These are phyloP conservation scores for Theocolax elegans DNA, from an alignment of 1,140 invertebrate genomes.

Conservation along the genomic window DNA sequence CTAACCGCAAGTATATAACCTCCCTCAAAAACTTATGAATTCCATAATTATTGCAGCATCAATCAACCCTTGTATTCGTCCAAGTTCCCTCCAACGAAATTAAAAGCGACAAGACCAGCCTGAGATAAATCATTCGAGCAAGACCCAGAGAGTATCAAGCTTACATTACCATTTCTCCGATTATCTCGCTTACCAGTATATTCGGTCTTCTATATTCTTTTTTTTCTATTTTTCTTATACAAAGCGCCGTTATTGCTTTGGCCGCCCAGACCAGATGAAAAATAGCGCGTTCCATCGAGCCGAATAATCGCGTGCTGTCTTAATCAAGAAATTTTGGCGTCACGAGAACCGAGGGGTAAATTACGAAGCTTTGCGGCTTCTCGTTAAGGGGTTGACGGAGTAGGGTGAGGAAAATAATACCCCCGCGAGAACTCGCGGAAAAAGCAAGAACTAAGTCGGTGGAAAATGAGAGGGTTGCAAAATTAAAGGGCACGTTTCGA, in stretches of 20 bases:
- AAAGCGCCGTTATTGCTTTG: conserved; percentile 19
- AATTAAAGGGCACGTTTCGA: too few species aligned
- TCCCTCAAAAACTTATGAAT: neutral
- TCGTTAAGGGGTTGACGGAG: conserved; percentile 55
- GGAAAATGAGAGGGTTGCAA: too few species aligned
- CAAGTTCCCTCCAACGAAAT: neutral
- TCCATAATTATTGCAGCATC: conserved; percentile 31
- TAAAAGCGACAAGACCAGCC: conserved; percentile 23
- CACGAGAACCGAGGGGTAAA: conserved; percentile 53
- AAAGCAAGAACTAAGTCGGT: too few species aligned
- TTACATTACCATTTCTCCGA: conserved; percentile 17
- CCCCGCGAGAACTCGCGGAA: too few species aligned
- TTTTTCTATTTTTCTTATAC: neutral
- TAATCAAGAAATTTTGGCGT: conserved; percentile 63
- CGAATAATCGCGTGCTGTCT: conserved; percentile 53
- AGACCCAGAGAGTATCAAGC: conserved; percentile 1
- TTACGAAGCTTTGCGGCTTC: conserved; percentile 40
- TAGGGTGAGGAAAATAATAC: too few species aligned
- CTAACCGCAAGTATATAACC: too few species aligned
- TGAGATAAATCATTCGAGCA: neutral
- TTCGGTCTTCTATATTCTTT: neutral
- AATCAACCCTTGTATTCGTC: conserved; percentile 32
- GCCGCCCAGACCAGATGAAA: conserved; percentile 5
- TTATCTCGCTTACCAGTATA: neutral
- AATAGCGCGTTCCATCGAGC: conserved; percentile 19